phyloP scores from a whole-genome alignment of 1,140 invertebrate species.

The Phymorhynchus buccinoides region DNA sequence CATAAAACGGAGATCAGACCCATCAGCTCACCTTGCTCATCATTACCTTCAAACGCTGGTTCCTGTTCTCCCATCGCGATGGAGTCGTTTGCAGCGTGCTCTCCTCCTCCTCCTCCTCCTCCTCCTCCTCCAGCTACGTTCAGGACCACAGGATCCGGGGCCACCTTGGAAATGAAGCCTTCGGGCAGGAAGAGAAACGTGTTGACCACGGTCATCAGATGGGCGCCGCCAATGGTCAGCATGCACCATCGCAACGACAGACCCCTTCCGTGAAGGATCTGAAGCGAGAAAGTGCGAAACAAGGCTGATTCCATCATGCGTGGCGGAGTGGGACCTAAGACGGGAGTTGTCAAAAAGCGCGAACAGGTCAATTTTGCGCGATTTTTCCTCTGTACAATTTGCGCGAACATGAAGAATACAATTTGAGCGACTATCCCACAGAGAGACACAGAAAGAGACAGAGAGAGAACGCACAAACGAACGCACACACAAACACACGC shows the following conservation, averaged over 20 bases:
- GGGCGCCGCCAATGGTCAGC: conserved; percentile 46
- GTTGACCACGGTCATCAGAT: conserved; percentile 55
- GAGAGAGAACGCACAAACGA: background rate
- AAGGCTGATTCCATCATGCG: too few relatives aligned
- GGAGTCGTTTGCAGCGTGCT: too few relatives aligned
- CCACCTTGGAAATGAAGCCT: conserved; percentile 50
- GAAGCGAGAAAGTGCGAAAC: too few relatives aligned
- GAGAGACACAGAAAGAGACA: background rate
- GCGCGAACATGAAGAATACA: too few relatives aligned
- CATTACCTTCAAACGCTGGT: too few relatives aligned
- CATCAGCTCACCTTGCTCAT: too few relatives aligned
- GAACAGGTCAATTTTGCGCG: too few relatives aligned
- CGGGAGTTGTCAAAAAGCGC: too few relatives aligned
- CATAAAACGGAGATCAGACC: too few relatives aligned
- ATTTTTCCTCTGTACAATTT: too few relatives aligned
- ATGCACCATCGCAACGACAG: conserved; percentile 50
- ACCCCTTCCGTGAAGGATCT: conserved; percentile 56
- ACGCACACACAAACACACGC: background rate
- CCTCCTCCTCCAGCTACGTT: background rate
- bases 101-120: background rate
- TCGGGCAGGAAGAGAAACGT: conserved; percentile 60
- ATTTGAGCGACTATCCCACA: too few relatives aligned
- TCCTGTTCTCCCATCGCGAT: too few relatives aligned
- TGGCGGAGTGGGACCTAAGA: background rate
- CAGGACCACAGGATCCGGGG: background rate